These are phyloP conservation scores for Anser cygnoides DNA, from an alignment of 2,113 vertebrate genomes.

Conservation along the genomic window DNA sequence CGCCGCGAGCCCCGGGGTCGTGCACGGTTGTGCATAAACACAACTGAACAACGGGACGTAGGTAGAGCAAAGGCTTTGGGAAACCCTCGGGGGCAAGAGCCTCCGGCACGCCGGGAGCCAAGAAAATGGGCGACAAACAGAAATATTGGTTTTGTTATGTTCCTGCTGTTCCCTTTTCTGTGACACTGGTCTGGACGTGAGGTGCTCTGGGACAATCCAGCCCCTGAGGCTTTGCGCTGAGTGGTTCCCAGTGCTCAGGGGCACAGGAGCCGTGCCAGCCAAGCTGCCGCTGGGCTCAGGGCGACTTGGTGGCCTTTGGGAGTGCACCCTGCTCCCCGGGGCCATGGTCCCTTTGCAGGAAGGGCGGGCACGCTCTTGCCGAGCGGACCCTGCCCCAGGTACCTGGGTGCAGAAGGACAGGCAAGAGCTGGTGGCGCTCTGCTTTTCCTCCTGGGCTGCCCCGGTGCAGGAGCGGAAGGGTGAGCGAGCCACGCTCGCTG, in stretches of 20 bases:
- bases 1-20: not conserved
- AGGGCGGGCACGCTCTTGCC: not conserved
- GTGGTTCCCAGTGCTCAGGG: not conserved
- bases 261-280: not conserved
- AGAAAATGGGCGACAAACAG: not conserved
- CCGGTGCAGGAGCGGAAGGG: fast-evolving
- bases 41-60: not conserved
- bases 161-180: not conserved
- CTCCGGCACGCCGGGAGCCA: fast-evolving
- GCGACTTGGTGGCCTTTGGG: no score
- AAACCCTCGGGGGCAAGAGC: not conserved
- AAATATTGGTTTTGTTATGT: fast-evolving
- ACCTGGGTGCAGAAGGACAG: not conserved
- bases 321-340: no score
- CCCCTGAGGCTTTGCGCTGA: not conserved
- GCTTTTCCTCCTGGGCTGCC: not conserved
- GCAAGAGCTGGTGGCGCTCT: fast-evolving
- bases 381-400: not conserved
- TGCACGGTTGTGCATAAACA: not conserved
- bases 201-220: not conserved
- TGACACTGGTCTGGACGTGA: fast-evolving
- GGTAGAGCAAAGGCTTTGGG: not conserved
- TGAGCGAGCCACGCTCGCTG: not conserved
- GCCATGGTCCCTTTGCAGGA: not conserved
- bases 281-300: no score